Percentiles rank a stretch among this genome's conserved stretches.
Evolutionary conservation across 2,888 invertebrate species (phyloP).

Genomic region (Hypolimnas misippus): DNA sequence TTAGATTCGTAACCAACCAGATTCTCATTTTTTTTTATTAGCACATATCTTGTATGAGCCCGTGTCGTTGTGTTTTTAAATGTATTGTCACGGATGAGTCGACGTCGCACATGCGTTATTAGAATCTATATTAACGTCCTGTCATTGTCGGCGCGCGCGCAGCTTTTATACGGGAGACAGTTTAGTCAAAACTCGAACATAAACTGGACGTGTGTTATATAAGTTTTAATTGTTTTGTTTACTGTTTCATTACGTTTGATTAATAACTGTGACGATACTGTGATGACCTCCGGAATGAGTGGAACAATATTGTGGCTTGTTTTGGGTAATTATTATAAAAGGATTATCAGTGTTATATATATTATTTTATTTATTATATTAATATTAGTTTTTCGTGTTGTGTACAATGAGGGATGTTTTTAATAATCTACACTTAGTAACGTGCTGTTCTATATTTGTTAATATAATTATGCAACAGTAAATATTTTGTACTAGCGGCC

Average conservation of each 20-base stretch:
- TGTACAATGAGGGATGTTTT: too few relatives aligned
- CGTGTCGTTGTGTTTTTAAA: too few relatives aligned
- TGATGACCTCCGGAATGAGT: constrained; percentile 25
- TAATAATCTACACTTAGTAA: not conserved
- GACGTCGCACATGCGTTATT: constrained; percentile 33
- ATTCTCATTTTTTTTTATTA: too few relatives aligned
- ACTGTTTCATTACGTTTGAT: constrained; percentile 42
- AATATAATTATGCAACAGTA: too few relatives aligned
- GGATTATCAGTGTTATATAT: not conserved
- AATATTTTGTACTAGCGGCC: too few relatives aligned
- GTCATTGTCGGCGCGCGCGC: constrained; percentile 46
- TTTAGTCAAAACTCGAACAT: constrained; percentile 42
- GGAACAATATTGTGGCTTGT: constrained; percentile 15
- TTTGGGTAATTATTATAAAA: constrained; percentile 14
- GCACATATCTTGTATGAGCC: too few relatives aligned
- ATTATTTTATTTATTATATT: not conserved
- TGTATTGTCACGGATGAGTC: not conserved
- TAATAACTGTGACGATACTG: constrained; percentile 45
- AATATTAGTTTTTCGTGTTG: not conserved
- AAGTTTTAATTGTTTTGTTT: constrained; percentile 38
- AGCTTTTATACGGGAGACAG: constrained; percentile 42
- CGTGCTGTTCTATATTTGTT: too few relatives aligned
- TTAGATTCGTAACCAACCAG: too few relatives aligned
- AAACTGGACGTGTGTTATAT: constrained; percentile 46
- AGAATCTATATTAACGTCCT: constrained; percentile 30